Evolutionary conservation across 2,113 vertebrate genomes (phyloP).

Genomic region (Tupaia chinensis): DNA sequence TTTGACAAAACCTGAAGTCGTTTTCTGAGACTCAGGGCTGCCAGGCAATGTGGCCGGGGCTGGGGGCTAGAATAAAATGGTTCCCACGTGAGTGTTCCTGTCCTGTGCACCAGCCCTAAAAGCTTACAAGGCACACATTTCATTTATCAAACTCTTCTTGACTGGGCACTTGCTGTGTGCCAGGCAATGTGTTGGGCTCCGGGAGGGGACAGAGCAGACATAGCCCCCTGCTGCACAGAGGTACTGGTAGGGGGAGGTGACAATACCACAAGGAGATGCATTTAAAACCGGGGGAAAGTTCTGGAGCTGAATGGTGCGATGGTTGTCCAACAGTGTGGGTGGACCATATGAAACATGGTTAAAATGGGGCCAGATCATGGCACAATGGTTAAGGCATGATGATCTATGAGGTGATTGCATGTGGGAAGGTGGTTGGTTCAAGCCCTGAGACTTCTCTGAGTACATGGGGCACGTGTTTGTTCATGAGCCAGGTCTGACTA

Average conservation of each 20-base stretch:
- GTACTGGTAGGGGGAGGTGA: neutral
- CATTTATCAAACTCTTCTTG: neutral
- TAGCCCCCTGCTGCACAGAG: fast-evolving
- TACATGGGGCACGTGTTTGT: no score
- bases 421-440: no score
- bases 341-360: neutral
- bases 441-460: no score
- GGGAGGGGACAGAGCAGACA: neutral
- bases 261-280: neutral
- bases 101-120: neutral
- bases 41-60: neutral
- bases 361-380: neutral
- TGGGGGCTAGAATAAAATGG: neutral
- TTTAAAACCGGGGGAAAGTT: neutral
- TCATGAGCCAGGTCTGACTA: no score
- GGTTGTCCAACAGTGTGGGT: neutral
- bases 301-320: neutral
- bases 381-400: no score
- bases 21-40: neutral
- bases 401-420: no score
- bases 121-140: neutral
- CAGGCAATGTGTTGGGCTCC: neutral
- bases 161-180: neutral
- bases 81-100: neutral
- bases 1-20: neutral